These are phyloP conservation scores for Bombus waltoni DNA, from an alignment of 1,140 invertebrate genomes.

Conservation along the genomic window DNA sequence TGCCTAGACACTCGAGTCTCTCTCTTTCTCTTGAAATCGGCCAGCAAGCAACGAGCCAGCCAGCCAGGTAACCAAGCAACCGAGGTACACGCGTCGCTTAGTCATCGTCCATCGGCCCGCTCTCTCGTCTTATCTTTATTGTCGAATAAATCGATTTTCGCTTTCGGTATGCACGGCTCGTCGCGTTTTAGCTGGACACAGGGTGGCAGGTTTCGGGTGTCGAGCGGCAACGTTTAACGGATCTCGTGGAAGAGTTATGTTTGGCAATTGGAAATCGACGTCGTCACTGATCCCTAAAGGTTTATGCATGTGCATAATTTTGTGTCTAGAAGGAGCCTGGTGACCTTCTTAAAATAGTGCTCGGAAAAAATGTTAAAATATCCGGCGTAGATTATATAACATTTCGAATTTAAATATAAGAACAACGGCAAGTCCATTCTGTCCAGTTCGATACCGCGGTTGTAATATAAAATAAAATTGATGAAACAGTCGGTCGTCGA, in stretches of 20 bases:
- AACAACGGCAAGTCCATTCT: too few species aligned
- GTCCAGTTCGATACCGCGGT: background rate
- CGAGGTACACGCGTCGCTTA: constrained; percentile 60
- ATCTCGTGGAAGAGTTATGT: background rate
- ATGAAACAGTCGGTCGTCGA: background rate
- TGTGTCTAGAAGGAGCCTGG: background rate
- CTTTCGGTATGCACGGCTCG: constrained; percentile 49
- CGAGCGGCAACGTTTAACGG: background rate
- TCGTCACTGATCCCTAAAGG: background rate
- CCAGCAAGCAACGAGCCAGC: constrained; percentile 9
- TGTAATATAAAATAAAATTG: background rate
- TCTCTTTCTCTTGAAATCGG: constrained; percentile 17
- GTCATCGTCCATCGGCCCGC: constrained; percentile 60
- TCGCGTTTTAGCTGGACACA: constrained; percentile 12
- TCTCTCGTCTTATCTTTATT: constrained; percentile 41
- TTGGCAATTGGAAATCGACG: background rate
- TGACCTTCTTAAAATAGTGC: constrained; percentile 11
- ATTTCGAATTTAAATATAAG: too few species aligned
- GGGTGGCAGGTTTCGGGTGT: background rate
- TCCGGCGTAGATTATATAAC: too few species aligned
- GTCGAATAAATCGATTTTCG: constrained; percentile 64
- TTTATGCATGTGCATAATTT: constrained; percentile 35
- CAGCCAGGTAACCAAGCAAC: constrained; percentile 23
- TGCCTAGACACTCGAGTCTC: background rate
- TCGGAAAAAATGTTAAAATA: background rate